Evolutionary conservation across 1,140 invertebrate genomes (phyloP).

Genomic region (Vanessa atalanta): DNA sequence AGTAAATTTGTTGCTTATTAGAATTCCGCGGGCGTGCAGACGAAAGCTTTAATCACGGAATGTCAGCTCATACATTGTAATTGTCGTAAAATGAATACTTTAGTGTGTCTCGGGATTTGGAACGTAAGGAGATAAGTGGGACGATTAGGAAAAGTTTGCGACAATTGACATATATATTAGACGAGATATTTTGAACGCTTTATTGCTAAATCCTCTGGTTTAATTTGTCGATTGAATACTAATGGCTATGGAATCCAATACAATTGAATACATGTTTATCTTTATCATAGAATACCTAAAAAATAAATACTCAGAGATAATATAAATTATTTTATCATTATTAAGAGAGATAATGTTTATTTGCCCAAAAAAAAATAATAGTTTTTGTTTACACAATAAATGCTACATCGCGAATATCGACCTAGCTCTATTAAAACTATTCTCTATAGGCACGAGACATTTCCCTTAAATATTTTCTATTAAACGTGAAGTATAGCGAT

Average conservation of each 20-base stretch:
- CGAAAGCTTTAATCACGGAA: conserved; percentile 23
- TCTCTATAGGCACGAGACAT: not conserved
- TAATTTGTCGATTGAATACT: not conserved
- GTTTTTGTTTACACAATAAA: not conserved
- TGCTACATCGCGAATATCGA: not conserved
- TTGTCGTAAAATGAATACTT: conserved; percentile 30
- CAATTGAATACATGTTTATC: not conserved
- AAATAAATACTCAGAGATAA: not conserved
- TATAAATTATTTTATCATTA: too few species aligned
- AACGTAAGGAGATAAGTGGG: conserved; percentile 27
- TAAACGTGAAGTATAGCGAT: not conserved
- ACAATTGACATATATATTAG: conserved; percentile 10
- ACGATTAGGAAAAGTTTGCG: conserved; percentile 20
- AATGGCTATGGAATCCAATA: not conserved
- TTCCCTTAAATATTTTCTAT: not conserved
- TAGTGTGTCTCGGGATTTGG: conserved; percentile 16
- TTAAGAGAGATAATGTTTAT: too few species aligned
- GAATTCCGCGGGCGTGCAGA: conserved; percentile 45
- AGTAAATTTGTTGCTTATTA: conserved; percentile 52
- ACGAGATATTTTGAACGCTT: conserved; percentile 22
- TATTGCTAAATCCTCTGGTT: conserved; percentile 7
- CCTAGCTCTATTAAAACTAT: not conserved
- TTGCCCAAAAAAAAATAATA: too few species aligned
- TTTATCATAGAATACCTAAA: not conserved
- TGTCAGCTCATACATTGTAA: conserved; percentile 31